These are phyloP conservation scores for Tuberolachnus salignus DNA, from an alignment of 2,888 invertebrate species.

Conservation along the genomic window DNA sequence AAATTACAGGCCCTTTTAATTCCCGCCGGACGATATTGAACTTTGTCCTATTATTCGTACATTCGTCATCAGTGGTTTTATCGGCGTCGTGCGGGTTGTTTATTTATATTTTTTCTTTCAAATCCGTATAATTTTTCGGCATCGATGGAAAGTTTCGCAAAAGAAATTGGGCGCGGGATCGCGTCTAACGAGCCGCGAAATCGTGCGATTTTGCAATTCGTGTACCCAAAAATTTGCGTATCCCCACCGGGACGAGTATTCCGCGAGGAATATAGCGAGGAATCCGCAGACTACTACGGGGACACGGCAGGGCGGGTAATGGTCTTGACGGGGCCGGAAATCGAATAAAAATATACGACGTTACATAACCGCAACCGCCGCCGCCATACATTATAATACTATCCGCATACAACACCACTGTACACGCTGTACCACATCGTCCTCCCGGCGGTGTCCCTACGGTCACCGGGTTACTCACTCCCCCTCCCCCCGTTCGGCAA, in stretches of 20 bases:
- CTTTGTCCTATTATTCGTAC: no score
- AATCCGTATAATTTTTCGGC: background rate
- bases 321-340: constrained; percentile 11
- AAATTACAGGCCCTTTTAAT: no score
- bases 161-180: background rate
- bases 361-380: constrained; percentile 6
- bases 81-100: background rate
- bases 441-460: background rate
- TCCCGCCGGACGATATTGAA: no score
- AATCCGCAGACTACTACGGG: background rate
- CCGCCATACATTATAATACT: background rate
- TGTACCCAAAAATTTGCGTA: background rate
- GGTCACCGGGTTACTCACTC: constrained; percentile 6
- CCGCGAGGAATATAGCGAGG: background rate
- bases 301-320: background rate
- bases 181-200: background rate
- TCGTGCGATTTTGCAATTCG: background rate
- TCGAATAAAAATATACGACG: constrained; percentile 44
- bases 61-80: no score
- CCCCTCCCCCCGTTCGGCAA: background rate
- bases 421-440: background rate
- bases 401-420: background rate
- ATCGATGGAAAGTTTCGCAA: background rate
- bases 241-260: background rate
- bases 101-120: background rate